Conservation (phyloP, 2,113 vertebrate genomes). For the Riparia riparia region DNA sequence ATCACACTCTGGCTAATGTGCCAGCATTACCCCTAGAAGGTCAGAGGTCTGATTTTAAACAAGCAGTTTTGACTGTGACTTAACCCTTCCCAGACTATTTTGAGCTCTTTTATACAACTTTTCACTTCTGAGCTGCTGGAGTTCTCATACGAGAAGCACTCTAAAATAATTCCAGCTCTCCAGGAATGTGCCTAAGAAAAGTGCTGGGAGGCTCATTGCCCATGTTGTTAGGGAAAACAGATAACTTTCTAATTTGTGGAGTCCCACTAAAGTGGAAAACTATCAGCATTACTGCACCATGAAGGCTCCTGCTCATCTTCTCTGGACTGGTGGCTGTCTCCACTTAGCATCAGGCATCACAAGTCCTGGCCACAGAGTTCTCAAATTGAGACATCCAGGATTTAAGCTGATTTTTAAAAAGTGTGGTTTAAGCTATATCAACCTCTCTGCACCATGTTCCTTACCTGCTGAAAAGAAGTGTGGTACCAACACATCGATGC, state of each 20-base stretch:
- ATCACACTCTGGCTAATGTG: neutral
- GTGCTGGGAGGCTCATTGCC: neutral
- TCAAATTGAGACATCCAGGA: neutral
- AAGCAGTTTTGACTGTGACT: neutral
- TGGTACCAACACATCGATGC: neutral
- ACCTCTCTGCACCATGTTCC: neutral
- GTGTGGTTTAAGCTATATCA: fast-evolving
- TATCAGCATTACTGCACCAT: neutral
- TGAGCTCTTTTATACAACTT: neutral
- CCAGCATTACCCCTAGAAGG: neutral
- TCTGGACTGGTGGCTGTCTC: neutral
- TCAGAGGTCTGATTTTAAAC: neutral
- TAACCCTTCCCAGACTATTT: neutral
- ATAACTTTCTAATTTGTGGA: neutral
- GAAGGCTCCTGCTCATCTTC: neutral
- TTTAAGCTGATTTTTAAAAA: neutral
- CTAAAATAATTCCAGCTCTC: neutral
- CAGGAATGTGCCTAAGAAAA: neutral
- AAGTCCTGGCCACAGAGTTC: neutral
- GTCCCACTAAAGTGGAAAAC: neutral
- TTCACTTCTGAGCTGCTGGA: neutral
- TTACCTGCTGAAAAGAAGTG: neutral
- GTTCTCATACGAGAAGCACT: neutral
- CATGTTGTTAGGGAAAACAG: neutral
- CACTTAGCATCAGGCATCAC: fast-evolving